These are phyloP conservation scores for Cactoblastis cactorum DNA, from an alignment of 2,888 invertebrate genomes.

Conservation along the genomic window DNA sequence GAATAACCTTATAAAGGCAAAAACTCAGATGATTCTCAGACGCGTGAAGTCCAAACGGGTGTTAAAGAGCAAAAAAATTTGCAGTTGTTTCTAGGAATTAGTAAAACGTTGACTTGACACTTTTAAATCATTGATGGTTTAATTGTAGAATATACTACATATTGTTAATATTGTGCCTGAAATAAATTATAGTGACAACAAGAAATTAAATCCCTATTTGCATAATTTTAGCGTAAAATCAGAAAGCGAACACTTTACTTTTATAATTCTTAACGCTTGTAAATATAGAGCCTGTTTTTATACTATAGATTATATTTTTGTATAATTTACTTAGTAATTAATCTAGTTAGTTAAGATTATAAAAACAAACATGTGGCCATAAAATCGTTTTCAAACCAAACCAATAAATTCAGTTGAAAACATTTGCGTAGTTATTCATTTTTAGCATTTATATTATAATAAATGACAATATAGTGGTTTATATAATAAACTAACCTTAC, in stretches of 20 bases:
- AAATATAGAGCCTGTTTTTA: conserved; percentile 10
- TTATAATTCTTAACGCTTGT: not conserved
- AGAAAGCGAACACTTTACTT: not conserved
- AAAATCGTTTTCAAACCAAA: conserved; percentile 7
- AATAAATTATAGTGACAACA: too few relatives aligned
- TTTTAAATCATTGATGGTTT: too few relatives aligned
- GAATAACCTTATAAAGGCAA: too few relatives aligned
- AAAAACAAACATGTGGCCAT: conserved; percentile 8
- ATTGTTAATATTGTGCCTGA: too few relatives aligned
- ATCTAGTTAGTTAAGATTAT: not conserved
- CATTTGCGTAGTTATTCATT: not conserved
- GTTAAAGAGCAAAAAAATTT: too few relatives aligned
- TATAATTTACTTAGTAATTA: not conserved
- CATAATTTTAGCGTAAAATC: not conserved
- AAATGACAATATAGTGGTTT: too few relatives aligned
- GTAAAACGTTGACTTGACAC: too few relatives aligned
- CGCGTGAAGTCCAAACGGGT: too few relatives aligned
- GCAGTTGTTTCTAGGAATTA: too few relatives aligned
- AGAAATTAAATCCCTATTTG: not conserved
- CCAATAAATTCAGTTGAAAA: conserved; percentile 1
- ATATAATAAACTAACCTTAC: too few relatives aligned
- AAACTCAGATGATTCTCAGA: too few relatives aligned
- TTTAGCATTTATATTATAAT: not conserved
- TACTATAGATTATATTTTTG: not conserved
- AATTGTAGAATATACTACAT: too few relatives aligned